These are phyloP conservation scores for Drosophila atroscutellata DNA, from an alignment of 2,888 invertebrate genomes.

Conservation along the genomic window DNA sequence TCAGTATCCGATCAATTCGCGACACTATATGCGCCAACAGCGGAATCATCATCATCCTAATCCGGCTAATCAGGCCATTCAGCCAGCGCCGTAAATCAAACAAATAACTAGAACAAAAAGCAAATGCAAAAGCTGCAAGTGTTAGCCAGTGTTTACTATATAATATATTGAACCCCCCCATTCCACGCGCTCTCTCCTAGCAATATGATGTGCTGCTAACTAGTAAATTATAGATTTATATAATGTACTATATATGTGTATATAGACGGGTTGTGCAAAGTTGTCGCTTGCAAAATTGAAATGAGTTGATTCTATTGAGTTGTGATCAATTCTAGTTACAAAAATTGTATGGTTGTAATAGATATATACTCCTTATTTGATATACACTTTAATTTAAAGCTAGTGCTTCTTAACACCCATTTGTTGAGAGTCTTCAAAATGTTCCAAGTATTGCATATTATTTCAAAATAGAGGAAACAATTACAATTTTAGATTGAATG, in stretches of 20 bases:
- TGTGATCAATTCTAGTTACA: neutral
- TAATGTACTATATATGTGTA: constrained; percentile 22
- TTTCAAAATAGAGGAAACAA: neutral
- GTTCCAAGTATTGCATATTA: neutral
- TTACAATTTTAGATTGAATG: neutral
- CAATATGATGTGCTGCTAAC: constrained; percentile 23
- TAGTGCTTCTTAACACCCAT: neutral
- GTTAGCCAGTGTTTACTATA: constrained; percentile 27
- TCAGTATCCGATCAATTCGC: constrained; percentile 86
- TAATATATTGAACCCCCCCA: neutral
- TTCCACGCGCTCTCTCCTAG: constrained; percentile 2
- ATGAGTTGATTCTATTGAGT: neutral
- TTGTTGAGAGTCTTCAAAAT: neutral
- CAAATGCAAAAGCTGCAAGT: constrained; percentile 19
- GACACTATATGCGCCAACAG: constrained; percentile 82
- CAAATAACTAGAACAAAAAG: neutral
- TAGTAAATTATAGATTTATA: constrained; percentile 54
- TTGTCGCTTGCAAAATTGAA: constrained; percentile 3
- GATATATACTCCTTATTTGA: neutral
- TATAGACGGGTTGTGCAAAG: constrained; percentile 18
- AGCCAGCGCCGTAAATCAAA: neutral
- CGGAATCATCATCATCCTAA: constrained; percentile 56
- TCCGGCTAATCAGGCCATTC: constrained; percentile 3
- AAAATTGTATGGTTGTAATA: neutral
- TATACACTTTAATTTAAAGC: neutral